A percentile compares a stretch with the other conserved stretches of the same genome.
Evolutionary conservation across 92 coral and sea anemone genomes (phyloP).

Genomic region (Palythoa caribaeorum): DNA sequence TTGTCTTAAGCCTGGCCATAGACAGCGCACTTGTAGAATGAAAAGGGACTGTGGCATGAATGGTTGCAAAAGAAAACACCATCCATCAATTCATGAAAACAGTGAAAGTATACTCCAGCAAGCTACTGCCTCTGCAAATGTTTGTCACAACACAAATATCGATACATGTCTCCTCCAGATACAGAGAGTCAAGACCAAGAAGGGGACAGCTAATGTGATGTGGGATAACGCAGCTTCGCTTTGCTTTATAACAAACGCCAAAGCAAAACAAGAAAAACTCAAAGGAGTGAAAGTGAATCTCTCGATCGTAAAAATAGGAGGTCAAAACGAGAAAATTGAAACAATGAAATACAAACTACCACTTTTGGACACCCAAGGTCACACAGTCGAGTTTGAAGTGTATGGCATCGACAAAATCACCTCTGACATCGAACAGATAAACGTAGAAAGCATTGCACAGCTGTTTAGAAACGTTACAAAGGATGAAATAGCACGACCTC

Average conservation of each 20-base stretch:
- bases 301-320: constrained; percentile 51
- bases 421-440: constrained; percentile 30
- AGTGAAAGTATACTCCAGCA: too few relatives aligned
- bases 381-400: constrained; percentile 41
- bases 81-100: constrained; percentile 43
- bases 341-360: constrained; percentile 40
- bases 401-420: constrained; percentile 63
- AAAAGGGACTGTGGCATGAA: neutral
- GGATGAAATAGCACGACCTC: constrained; percentile 37
- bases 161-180: constrained; percentile 50
- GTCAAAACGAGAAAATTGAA: constrained; percentile 32
- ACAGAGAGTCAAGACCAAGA: constrained; percentile 25
- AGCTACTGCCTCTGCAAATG: neutral
- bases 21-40: neutral
- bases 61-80: constrained; percentile 50
- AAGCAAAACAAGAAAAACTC: constrained; percentile 11
- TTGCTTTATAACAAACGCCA: constrained; percentile 25
- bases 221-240: constrained; percentile 48
- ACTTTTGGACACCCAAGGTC: constrained; percentile 46
- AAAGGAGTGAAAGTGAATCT: constrained; percentile 26
- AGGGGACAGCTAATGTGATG: constrained; percentile 25
- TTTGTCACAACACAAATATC: constrained; percentile 5
- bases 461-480: constrained; percentile 36
- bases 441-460: constrained; percentile 42
- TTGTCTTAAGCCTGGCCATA: constrained; percentile 45